Conservation (phyloP, 1,140 invertebrate genomes). For the Aphaenogaster rudis region DNA sequence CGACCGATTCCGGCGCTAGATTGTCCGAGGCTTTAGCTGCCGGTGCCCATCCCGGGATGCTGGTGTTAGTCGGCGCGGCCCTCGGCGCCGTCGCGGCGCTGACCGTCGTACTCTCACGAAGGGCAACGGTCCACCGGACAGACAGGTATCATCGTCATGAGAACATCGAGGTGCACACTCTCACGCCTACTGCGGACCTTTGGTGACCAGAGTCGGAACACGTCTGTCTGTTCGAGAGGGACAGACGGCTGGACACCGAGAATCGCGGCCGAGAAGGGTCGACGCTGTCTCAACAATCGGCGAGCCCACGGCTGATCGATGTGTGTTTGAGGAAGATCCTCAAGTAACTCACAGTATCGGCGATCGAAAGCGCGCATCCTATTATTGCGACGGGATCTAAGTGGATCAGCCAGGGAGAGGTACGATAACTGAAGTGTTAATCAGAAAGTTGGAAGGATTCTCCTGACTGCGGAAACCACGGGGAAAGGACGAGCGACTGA, state of each 20-base stretch:
- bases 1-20: conserved; percentile 80
- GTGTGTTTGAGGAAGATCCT: conserved; percentile 32
- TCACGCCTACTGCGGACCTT: conserved; percentile 89
- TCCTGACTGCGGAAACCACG: conserved; percentile 27
- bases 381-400: conserved; percentile 31
- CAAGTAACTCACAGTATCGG: conserved; percentile 37
- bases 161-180: conserved; percentile 90
- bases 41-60: conserved; percentile 87
- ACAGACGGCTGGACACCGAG: conserved; percentile 43
- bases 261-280: conserved; percentile 55
- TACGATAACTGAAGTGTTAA: conserved; percentile 39
- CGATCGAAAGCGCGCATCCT: neutral
- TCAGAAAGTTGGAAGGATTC: conserved; percentile 46
- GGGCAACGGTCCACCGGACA: conserved; percentile 80
- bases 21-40: conserved; percentile 76
- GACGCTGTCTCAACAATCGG: conserved; percentile 26
- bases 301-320: conserved; percentile 33
- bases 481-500: conserved; percentile 40
- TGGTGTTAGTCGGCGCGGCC: conserved; percentile 84
- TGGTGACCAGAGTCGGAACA: conserved; percentile 89
- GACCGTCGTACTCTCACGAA: conserved; percentile 84
- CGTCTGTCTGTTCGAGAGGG: conserved; percentile 66
- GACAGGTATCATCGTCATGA: conserved; percentile 86
- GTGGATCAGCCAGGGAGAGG: conserved; percentile 2
- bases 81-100: conserved; percentile 85